A percentile compares a stretch with the other conserved stretches of the same genome.
phyloP scores from a whole-genome alignment of 2,888 invertebrate genomes.

The Aplocera efformata region DNA sequence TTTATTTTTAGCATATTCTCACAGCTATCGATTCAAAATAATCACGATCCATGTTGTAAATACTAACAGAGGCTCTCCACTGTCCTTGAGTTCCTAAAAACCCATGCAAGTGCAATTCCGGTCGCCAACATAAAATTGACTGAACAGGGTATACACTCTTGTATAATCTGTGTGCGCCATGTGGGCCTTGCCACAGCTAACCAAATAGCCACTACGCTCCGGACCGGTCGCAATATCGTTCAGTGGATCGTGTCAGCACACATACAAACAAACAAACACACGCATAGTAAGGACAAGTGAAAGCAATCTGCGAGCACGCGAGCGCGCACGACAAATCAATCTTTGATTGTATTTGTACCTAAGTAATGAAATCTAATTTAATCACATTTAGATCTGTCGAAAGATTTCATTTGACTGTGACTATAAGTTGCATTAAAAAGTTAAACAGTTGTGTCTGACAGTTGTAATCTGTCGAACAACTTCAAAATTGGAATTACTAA shows the following conservation, averaged over 20 bases:
- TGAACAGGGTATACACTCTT: background rate
- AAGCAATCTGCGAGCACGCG: slow-evolving; percentile 36
- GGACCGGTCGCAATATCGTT: slow-evolving; percentile 48
- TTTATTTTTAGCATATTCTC: no score
- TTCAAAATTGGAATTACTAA: no score
- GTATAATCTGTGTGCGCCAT: slow-evolving; percentile 6
- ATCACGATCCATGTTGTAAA: no score
- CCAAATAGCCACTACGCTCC: background rate
- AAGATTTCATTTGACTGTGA: slow-evolving; percentile 1
- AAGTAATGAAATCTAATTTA: slow-evolving; percentile 13
- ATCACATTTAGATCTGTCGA: slow-evolving; percentile 6
- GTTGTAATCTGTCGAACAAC: no score
- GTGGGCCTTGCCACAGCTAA: slow-evolving; percentile 7
- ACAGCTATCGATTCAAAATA: no score
- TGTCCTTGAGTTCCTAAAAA: background rate
- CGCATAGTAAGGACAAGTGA: slow-evolving; percentile 39
- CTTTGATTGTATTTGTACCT: slow-evolving; percentile 14
- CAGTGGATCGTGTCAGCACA: slow-evolving; percentile 38
- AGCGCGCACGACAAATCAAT: slow-evolving; percentile 27
- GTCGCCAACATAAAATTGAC: background rate
- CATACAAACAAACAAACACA: slow-evolving; percentile 22
- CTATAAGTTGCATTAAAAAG: background rate
- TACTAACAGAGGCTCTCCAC: background rate
- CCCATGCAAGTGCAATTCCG: slow-evolving; percentile 9
- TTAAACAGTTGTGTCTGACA: no score